phyloP scores from a whole-genome alignment of 2,888 invertebrate genomes.

The Erannis defoliaria region DNA sequence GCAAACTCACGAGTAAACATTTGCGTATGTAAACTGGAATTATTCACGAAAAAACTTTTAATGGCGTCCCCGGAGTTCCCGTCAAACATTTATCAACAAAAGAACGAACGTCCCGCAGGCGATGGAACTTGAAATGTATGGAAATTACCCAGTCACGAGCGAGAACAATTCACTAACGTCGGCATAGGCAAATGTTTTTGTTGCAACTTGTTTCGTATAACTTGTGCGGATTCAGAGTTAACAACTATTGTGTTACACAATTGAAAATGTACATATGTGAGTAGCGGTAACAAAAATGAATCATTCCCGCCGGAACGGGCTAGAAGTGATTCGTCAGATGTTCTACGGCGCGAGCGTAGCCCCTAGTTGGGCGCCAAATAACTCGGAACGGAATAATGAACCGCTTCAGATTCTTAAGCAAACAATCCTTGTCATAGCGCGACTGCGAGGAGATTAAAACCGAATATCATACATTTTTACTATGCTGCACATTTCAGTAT shows the following conservation, averaged over 20 bases:
- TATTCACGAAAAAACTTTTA: slow-evolving; percentile 87
- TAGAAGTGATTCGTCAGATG: slow-evolving; percentile 68
- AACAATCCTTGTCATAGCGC: slow-evolving; percentile 69
- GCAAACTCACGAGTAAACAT: slow-evolving; percentile 85
- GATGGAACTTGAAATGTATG: slow-evolving; percentile 87
- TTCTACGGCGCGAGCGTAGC: slow-evolving; percentile 59
- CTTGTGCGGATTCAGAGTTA: slow-evolving; percentile 74
- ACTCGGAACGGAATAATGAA: slow-evolving; percentile 76
- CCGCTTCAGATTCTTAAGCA: slow-evolving; percentile 71
- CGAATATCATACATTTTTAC: slow-evolving; percentile 60
- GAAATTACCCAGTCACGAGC: slow-evolving; percentile 86
- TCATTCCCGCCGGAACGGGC: slow-evolving; percentile 54
- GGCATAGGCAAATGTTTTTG: slow-evolving; percentile 86
- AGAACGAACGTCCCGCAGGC: slow-evolving; percentile 87
- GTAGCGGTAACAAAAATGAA: slow-evolving; percentile 57
- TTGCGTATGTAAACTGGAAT: slow-evolving; percentile 87
- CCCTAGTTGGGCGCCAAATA: slow-evolving; percentile 75
- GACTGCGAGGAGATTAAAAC: slow-evolving; percentile 65
- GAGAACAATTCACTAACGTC: slow-evolving; percentile 86
- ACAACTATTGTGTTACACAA: slow-evolving; percentile 61
- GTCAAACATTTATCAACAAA: slow-evolving; percentile 87
- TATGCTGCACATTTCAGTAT: slow-evolving; percentile 34
- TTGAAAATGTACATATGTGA: slow-evolving; percentile 47
- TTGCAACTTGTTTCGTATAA: slow-evolving; percentile 81
- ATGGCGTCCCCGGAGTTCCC: slow-evolving; percentile 86